Evolutionary conservation across 2,888 invertebrate genomes (phyloP), one percentile per base, ranked within the genome.

Genomic region (Micoletzkya japonica): DNA sequence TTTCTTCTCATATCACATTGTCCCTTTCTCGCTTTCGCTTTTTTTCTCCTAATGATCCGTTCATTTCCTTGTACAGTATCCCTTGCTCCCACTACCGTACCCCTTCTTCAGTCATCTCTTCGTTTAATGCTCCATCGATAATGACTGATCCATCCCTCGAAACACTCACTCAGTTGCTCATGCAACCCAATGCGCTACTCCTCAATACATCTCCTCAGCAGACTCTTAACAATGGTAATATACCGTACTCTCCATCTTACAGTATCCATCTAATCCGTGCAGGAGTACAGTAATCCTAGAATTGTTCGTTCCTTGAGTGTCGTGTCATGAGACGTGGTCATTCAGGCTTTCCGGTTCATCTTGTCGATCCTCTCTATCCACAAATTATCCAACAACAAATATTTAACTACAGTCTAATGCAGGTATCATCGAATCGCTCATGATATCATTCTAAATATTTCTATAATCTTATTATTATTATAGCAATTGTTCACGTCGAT

Each of bases 341-440:
- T 0, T 37, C 37, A 66, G 64, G 44, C 20, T 36, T 66, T 24
- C 54, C 64, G 17, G 36, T 66, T 37, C 64, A 66, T 66, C 64
- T 66, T 6, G 44, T 54, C 17, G 54, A 68, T 68, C 68, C 68
- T 30, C 68, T 68, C 57, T 58, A 58, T 30, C 68, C 68, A 24
- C 68, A 68, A 36, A 44, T 68, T 44, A 32, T 68, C n/a, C 68
- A 68, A 17, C 68, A 68, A 30, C 68, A 68, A 30, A 39, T 68
- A 37, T 24, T 68, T 32, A 68, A 68, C 49, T 58, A 58, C 30
- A 50, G 36, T 26, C 49, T 68, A 10, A 58, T 58, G 58, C 68
- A 68, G 68, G 68, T 68, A 56, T 54, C 0, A 37, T 66, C 39
- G 24, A 28, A 14, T 1, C 7, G 17, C 34, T 44, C 32, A 63